phyloP scores from a whole-genome alignment of 1,140 invertebrate genomes.

The Luehdorfia chinensis region DNA sequence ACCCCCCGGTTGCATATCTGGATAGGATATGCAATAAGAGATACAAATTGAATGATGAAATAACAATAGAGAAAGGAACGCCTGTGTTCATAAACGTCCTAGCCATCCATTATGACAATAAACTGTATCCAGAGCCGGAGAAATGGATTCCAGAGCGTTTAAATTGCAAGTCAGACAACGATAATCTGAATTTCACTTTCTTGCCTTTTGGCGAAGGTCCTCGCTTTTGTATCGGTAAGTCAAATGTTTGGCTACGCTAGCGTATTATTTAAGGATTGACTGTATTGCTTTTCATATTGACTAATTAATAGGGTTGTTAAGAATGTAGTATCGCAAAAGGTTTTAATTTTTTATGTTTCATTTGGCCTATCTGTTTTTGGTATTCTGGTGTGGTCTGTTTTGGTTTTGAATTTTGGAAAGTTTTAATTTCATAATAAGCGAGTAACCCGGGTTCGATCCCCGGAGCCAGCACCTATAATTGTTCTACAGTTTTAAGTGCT shows the following conservation, averaged over 20 bases:
- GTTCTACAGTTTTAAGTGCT: no score
- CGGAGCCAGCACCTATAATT: no score
- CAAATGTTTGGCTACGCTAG: background rate
- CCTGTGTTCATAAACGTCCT: conserved; percentile 50
- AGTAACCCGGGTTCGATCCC: no score
- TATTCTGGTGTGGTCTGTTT: no score
- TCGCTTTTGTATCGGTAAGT: conserved; percentile 84
- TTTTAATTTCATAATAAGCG: no score
- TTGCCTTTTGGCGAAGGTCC: conserved; percentile 89
- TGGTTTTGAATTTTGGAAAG: no score
- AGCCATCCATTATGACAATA: conserved; percentile 72
- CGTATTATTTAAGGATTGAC: no score
- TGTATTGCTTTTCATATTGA: background rate
- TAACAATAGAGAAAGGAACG: conserved; percentile 50
- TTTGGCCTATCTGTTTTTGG: no score
- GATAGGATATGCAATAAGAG: conserved; percentile 70
- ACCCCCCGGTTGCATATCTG: conserved; percentile 76
- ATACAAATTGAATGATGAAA: conserved; percentile 72
- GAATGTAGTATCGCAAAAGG: background rate
- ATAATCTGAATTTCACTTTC: conserved; percentile 76
- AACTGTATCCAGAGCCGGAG: conserved; percentile 82
- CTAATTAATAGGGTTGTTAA: background rate
- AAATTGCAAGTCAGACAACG: conserved; percentile 64
- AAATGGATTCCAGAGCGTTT: conserved; percentile 83
- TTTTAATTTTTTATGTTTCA: no score